These are phyloP conservation scores for Phoxinus dragarum DNA, from an alignment of 2,797 vertebrate genomes.

Conservation along the genomic window DNA sequence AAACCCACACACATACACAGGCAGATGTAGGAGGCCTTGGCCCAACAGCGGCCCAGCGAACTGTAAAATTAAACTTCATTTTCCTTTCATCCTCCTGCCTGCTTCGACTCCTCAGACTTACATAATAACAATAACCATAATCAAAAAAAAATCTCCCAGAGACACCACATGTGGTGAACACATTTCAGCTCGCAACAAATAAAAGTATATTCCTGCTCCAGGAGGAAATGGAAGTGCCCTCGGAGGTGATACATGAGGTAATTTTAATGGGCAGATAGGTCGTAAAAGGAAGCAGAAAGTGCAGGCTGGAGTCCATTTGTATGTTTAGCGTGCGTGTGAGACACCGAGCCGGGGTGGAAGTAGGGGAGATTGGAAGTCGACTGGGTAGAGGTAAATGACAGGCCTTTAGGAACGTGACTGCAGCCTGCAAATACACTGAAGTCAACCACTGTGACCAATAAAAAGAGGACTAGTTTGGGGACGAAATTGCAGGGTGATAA, in stretches of 20 bases:
- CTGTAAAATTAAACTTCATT: conserved; percentile 83
- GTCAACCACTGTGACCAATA: conserved; percentile 74
- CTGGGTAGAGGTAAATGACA: conserved; percentile 68
- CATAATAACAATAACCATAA: conserved; percentile 72
- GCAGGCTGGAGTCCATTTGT: conserved; percentile 23
- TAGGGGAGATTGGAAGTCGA: conserved; percentile 45
- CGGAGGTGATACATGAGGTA: conserved; percentile 35
- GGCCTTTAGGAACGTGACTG: conserved; percentile 56
- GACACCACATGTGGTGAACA: conserved; percentile 38
- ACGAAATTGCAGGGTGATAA: conserved; percentile 40
- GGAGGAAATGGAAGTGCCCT: not conserved
- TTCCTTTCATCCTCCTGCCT: conserved; percentile 72
- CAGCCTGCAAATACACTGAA: conserved; percentile 69
- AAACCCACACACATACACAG: conserved; percentile 40
- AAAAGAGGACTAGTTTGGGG: conserved; percentile 68
- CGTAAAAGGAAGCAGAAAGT: conserved; percentile 51
- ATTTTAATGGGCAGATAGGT: conserved; percentile 50
- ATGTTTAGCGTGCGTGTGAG: not conserved
- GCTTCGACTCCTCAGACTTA: conserved; percentile 70
- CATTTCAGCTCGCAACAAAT: conserved; percentile 25
- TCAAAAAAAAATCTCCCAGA: conserved; percentile 58
- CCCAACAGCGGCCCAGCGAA: conserved; percentile 74
- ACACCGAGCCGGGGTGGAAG: not conserved
- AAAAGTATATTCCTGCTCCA: not conserved
- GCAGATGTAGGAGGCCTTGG: conserved; percentile 40